phyloP scores from a whole-genome alignment of 2,888 invertebrate species.

The Drosophila quasianomalipes region DNA sequence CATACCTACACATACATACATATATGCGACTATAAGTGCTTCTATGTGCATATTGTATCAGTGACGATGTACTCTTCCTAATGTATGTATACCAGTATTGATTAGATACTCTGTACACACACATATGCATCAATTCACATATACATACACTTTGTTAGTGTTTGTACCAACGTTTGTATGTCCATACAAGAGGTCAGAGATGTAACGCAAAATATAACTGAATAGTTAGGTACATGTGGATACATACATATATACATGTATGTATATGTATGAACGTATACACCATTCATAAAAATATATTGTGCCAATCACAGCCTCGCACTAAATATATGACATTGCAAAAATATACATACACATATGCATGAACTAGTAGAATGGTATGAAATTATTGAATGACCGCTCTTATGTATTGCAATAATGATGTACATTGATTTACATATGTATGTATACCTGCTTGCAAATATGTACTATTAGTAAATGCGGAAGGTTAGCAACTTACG shows the following conservation, averaged over 20 bases:
- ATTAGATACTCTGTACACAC: conserved; percentile 5
- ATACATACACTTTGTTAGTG: conserved; percentile 9
- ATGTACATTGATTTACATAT: conserved; percentile 6
- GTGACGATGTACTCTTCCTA: background rate
- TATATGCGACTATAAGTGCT: background rate
- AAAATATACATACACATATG: conserved; percentile 8
- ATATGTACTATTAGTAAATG: background rate
- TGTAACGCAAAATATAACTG: conserved; percentile 2
- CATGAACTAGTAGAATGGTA: conserved; percentile 2
- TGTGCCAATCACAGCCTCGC: background rate
- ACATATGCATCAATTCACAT: background rate
- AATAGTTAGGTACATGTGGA: background rate
- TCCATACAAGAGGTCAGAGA: conserved; percentile 1
- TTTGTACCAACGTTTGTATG: conserved; percentile 7
- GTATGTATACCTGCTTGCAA: conserved; percentile 8
- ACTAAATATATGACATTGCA: background rate
- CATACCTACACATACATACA: background rate
- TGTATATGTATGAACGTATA: background rate
- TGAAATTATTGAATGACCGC: conserved; percentile 15
- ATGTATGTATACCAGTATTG: conserved; percentile 18
- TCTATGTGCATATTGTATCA: conserved; percentile 2
- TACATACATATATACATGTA: background rate
- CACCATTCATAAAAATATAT: background rate
- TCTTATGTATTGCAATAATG: conserved; percentile 13
- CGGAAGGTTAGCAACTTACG: conserved; percentile 59